Percentiles rank a stretch among this genome's conserved stretches.
These are phyloP conservation scores for Thermophis baileyi DNA, from an alignment of 2,113 vertebrate genomes.

Conservation along the genomic window DNA sequence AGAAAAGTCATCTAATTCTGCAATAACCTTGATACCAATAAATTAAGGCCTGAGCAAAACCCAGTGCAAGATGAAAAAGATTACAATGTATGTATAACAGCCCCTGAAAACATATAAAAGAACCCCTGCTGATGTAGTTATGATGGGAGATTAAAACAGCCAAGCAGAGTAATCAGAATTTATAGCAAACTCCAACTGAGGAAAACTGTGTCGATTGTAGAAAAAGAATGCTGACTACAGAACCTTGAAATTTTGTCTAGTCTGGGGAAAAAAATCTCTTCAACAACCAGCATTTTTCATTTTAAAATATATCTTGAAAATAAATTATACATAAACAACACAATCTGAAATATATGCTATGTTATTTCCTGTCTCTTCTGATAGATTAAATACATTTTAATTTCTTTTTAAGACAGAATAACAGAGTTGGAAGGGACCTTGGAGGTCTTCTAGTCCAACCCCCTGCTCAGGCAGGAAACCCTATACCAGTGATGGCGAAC, in stretches of 20 bases:
- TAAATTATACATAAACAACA: background rate
- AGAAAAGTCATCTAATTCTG: conserved; percentile 5
- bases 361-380: background rate
- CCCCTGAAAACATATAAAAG: conserved; percentile 47
- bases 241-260: background rate
- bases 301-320: background rate
- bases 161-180: conserved; percentile 39
- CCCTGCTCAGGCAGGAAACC: background rate
- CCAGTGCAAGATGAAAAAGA: conserved; percentile 51
- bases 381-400: background rate
- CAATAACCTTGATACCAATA: background rate
- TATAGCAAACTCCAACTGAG: conserved; percentile 20
- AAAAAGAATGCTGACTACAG: background rate
- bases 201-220: background rate
- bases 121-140: conserved; percentile 55
- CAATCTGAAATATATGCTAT: background rate
- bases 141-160: conserved; percentile 33
- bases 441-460: background rate
- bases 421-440: background rate
- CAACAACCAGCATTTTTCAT: background rate
- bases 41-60: conserved; percentile 42
- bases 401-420: background rate
- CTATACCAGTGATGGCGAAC: too few relatives aligned
- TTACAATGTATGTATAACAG: conserved; percentile 52
- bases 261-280: background rate